Conservation (phyloP, 2,797 vertebrate species). For the Cyprinella venusta region DNA sequence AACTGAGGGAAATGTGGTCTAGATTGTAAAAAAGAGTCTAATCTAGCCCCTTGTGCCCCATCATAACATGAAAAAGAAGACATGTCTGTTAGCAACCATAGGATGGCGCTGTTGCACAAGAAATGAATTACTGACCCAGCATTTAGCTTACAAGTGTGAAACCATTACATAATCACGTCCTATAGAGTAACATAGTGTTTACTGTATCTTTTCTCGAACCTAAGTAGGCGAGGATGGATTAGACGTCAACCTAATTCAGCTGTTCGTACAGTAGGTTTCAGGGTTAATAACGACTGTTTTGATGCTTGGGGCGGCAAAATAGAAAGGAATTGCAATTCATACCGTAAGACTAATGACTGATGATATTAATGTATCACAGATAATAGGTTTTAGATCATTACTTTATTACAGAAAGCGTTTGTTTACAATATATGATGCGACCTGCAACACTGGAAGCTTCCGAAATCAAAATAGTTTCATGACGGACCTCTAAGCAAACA, state of each 20-base stretch:
- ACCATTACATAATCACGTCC: slow-evolving; percentile 64
- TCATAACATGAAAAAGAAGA: not conserved
- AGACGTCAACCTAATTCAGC: not conserved
- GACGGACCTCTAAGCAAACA: too few relatives aligned
- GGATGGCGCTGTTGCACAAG: not conserved
- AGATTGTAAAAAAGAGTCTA: not conserved
- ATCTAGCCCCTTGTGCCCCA: not conserved
- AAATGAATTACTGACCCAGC: not conserved
- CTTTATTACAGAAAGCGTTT: not conserved
- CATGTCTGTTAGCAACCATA: not conserved
- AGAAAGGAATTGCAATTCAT: not conserved
- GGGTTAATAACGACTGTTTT: not conserved
- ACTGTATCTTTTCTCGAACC: not conserved
- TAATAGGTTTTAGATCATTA: not conserved
- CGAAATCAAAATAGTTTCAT: slow-evolving; percentile 36
- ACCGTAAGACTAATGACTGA: not conserved
- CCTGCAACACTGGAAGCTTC: not conserved
- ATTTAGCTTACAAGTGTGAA: slow-evolving; percentile 50
- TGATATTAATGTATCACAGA: too few relatives aligned
- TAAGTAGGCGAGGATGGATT: not conserved
- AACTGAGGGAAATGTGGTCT: not conserved
- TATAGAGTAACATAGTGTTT: slow-evolving; percentile 31
- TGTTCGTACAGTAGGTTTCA: not conserved
- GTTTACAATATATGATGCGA: not conserved
- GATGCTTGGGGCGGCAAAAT: not conserved